A percentile compares a stretch with the other conserved stretches of the same genome.
phyloP scores from a whole-genome alignment of 2,888 invertebrate genomes.

The Taenaris catops region DNA sequence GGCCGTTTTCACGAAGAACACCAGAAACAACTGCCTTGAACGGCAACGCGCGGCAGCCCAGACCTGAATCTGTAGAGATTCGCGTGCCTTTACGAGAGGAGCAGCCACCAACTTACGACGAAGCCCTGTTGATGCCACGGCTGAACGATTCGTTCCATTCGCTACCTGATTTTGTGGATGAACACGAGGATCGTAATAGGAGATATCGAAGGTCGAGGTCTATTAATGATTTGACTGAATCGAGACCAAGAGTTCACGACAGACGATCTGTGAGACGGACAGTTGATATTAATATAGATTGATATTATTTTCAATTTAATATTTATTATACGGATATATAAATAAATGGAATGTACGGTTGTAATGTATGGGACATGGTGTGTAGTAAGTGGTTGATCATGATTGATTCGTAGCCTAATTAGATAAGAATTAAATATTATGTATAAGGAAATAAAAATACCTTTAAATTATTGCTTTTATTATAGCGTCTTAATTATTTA shows the following conservation, averaged over 20 bases:
- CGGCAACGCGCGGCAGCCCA: constrained; percentile 36
- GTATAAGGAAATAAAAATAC: too few species aligned
- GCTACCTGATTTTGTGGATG: constrained; percentile 64
- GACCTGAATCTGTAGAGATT: constrained; percentile 49
- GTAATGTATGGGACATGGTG: too few species aligned
- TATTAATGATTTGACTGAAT: constrained; percentile 63
- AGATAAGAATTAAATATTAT: too few species aligned
- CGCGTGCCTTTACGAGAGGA: constrained; percentile 58
- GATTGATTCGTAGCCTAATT: too few species aligned
- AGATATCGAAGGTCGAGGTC: constrained; percentile 62
- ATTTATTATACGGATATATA: too few species aligned
- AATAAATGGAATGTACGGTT: too few species aligned
- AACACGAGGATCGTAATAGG: constrained; percentile 36
- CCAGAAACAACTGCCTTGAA: constrained; percentile 63
- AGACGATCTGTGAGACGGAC: constrained; percentile 63
- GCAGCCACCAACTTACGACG: constrained; percentile 86
- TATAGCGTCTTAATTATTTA: too few species aligned
- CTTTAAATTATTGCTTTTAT: too few species aligned
- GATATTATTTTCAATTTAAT: background rate
- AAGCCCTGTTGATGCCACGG: constrained; percentile 86
- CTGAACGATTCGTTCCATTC: constrained; percentile 82
- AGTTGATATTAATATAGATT: constrained; percentile 47
- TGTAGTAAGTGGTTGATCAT: too few species aligned
- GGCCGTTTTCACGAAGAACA: constrained; percentile 41
- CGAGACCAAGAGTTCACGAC: constrained; percentile 47